Percentiles rank a stretch among this genome's conserved stretches.
Evolutionary conservation across 2,888 invertebrate genomes (phyloP).

Genomic region (Synanthedon andrenaeformis): DNA sequence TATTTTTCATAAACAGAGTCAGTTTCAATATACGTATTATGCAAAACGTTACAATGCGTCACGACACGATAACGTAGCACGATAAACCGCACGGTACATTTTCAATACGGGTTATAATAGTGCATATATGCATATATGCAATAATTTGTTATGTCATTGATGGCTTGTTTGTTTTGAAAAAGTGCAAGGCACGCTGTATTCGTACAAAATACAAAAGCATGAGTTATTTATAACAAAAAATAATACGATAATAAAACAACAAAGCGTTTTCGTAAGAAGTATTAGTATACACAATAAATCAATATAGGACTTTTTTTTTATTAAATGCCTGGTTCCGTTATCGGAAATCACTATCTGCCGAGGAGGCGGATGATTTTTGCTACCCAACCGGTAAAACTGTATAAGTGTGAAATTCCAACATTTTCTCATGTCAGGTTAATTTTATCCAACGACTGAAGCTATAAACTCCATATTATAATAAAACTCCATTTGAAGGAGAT

Average conservation of each 20-base stretch:
- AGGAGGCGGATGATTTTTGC: background rate
- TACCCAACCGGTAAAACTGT: background rate
- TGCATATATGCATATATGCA: no score
- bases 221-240: no score
- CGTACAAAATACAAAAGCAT: no score
- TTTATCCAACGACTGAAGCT: background rate
- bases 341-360: constrained; percentile 3
- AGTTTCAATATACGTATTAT: no score
- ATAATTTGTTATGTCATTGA: no score
- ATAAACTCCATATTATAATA: background rate
- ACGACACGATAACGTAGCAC: no score
- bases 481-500: background rate
- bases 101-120: no score
- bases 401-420: background rate
- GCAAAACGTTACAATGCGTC: no score
- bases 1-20: no score
- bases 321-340: constrained; percentile 10
- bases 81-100: no score
- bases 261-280: constrained; percentile 1
- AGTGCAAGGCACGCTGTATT: no score
- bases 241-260: background rate
- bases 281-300: constrained; percentile 11
- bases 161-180: no score
- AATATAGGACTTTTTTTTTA: constrained; percentile 15
- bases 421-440: background rate